Percentiles rank a stretch among this genome's conserved stretches.
These are phyloP conservation scores for Pyrocoelia pectoralis DNA, from an alignment of 2,888 invertebrate species.

Conservation along the genomic window DNA sequence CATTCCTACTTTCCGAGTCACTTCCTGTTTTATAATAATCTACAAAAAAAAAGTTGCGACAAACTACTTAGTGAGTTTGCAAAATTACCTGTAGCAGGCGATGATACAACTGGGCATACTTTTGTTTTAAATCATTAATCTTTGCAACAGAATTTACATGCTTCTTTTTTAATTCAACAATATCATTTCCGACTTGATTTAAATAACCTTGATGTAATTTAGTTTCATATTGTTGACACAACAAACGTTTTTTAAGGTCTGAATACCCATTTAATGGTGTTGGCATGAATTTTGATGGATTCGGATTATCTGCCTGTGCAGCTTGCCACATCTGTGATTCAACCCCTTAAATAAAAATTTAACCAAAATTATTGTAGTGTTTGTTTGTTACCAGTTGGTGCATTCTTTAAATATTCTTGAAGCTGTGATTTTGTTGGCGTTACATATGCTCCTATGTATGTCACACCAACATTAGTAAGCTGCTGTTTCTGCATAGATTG, in stretches of 20 bases:
- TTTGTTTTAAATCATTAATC: slow-evolving; percentile 82
- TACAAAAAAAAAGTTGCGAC: too few relatives aligned
- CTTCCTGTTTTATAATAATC: slow-evolving; percentile 89
- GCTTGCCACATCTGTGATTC: slow-evolving; percentile 95
- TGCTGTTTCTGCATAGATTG: slow-evolving; percentile 76
- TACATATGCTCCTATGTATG: slow-evolving; percentile 75
- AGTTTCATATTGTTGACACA: slow-evolving; percentile 86
- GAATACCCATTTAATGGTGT: slow-evolving; percentile 93
- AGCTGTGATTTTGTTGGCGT: slow-evolving; percentile 80
- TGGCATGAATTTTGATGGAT: slow-evolving; percentile 88
- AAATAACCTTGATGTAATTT: slow-evolving; percentile 83
- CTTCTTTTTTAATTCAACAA: slow-evolving; percentile 79
- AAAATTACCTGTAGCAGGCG: slow-evolving; percentile 82
- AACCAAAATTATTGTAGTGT: slow-evolving; percentile 1
- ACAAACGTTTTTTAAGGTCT: slow-evolving; percentile 80
- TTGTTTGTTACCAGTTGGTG: slow-evolving; percentile 77
- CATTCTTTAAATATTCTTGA: slow-evolving; percentile 87
- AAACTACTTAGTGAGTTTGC: too few relatives aligned
- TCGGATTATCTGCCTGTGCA: slow-evolving; percentile 95
- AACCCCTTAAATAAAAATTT: slow-evolving; percentile 69
- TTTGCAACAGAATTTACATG: slow-evolving; percentile 83
- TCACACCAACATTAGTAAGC: slow-evolving; percentile 75
- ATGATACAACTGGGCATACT: slow-evolving; percentile 83
- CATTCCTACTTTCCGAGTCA: slow-evolving; percentile 85
- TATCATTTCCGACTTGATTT: slow-evolving; percentile 78